Conservation (phyloP, 1,140 invertebrate species). For the Octopus bimaculoides region DNA sequence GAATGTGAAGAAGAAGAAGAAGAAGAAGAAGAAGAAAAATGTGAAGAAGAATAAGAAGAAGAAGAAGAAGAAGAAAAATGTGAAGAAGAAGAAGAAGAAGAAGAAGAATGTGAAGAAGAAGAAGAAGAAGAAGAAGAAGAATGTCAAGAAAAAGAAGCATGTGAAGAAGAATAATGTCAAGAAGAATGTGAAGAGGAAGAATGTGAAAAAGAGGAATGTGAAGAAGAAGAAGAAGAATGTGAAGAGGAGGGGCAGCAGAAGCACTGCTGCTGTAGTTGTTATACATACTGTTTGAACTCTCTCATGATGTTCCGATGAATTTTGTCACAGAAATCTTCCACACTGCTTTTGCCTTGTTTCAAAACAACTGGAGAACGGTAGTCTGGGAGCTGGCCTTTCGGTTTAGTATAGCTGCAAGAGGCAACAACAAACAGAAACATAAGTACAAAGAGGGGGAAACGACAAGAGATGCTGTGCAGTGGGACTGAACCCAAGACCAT, state of each 20-base stretch:
- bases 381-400: conserved; percentile 98
- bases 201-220: background rate
- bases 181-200: background rate
- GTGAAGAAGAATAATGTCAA: background rate
- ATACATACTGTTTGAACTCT: conserved; percentile 98
- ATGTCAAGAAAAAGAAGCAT: background rate
- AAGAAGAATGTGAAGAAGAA: background rate
- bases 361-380: conserved; percentile 96
- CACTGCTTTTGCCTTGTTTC: conserved; percentile 76
- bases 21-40: background rate
- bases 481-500: background rate
- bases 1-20: background rate
- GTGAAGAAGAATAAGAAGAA: background rate
- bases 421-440: background rate
- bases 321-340: conserved; percentile 99
- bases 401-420: conserved; percentile 86
- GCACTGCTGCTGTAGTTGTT: background rate
- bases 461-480: background rate
- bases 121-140: background rate
- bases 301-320: conserved; percentile 95
- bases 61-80: background rate
- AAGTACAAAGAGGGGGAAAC: background rate
- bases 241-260: background rate
- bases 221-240: background rate
- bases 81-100: background rate